Percentiles rank a stretch among this genome's conserved stretches.
Conservation (phyloP, 2,113 vertebrate species). For the Xyrauchen texanus region DNA sequence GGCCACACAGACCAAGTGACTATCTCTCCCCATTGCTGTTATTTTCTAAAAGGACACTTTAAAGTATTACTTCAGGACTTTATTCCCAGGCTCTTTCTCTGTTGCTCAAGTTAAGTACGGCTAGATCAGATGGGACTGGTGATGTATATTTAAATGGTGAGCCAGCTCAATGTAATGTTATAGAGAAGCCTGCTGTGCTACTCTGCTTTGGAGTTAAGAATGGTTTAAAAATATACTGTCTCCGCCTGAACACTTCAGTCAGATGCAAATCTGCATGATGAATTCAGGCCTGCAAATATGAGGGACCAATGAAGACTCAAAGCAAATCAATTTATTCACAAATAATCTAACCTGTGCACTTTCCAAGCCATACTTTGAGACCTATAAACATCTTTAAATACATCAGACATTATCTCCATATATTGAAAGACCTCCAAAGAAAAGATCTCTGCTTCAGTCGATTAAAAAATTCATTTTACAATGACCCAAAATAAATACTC, state of each 20-base stretch:
- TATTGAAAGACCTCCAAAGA: slow-evolving; percentile 5
- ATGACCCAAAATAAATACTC: slow-evolving; percentile 24
- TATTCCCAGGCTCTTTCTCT: slow-evolving; percentile 4
- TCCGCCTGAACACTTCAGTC: not conserved
- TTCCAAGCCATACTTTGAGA: not conserved
- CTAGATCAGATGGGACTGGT: slow-evolving; percentile 24
- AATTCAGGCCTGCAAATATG: not conserved
- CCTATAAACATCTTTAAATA: not conserved
- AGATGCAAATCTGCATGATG: not conserved
- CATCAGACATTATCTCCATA: not conserved
- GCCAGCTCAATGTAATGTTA: too few relatives aligned
- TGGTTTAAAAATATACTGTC: not conserved
- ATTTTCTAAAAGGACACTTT: slow-evolving; percentile 46
- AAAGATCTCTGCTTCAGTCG: slow-evolving; percentile 11
- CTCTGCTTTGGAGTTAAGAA: too few relatives aligned
- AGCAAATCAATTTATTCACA: not conserved
- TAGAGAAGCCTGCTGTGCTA: too few relatives aligned
- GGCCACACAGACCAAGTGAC: slow-evolving; percentile 29
- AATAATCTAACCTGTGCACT: not conserved
- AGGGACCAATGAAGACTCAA: not conserved
- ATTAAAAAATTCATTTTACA: slow-evolving; percentile 29
- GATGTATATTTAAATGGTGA: slow-evolving; percentile 35
- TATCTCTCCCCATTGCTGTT: slow-evolving; percentile 45
- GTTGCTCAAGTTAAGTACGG: slow-evolving; percentile 34
- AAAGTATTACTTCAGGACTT: slow-evolving; percentile 34